Percentiles rank a stretch among this genome's conserved stretches.
phyloP scores from a whole-genome alignment of 2,888 invertebrate species.

The Xestia xanthographa region DNA sequence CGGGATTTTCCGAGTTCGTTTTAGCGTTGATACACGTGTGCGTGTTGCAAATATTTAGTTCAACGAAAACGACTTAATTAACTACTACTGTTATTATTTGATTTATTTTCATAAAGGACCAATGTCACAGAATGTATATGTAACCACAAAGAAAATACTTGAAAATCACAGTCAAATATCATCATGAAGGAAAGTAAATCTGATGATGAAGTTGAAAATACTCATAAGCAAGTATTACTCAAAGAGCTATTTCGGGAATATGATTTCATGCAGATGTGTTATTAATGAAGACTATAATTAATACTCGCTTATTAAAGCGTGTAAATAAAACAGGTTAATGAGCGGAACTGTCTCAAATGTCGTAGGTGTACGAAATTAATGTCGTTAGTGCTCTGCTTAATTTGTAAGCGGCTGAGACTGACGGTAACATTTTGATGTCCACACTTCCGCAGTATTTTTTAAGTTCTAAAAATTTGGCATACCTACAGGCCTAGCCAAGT shows the following conservation, averaged over 20 bases:
- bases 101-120: not conserved
- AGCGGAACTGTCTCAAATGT: constrained; percentile 35
- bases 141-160: not conserved
- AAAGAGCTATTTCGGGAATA: constrained; percentile 30
- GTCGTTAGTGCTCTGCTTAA: constrained; percentile 35
- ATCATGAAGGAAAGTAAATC: not conserved
- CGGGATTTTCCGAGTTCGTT: not conserved
- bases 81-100: not conserved
- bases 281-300: constrained; percentile 54
- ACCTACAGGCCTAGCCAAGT: too few relatives aligned
- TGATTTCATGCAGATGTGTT: constrained; percentile 37
- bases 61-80: not conserved
- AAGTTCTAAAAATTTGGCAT: not conserved
- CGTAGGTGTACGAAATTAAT: constrained; percentile 42
- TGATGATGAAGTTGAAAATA: not conserved
- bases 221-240: constrained; percentile 18
- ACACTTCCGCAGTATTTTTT: constrained; percentile 10
- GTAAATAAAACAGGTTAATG: constrained; percentile 56
- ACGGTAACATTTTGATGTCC: constrained; percentile 28
- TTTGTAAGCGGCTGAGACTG: constrained; percentile 19
- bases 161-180: not conserved
- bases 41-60: not conserved
- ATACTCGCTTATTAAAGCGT: constrained; percentile 46
- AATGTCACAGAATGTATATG: not conserved
- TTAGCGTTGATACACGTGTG: not conserved